Evolutionary conservation across 2,113 vertebrate species (phyloP), one percentile per base, ranked within the genome.

Genomic region (Penelope pileata): DNA sequence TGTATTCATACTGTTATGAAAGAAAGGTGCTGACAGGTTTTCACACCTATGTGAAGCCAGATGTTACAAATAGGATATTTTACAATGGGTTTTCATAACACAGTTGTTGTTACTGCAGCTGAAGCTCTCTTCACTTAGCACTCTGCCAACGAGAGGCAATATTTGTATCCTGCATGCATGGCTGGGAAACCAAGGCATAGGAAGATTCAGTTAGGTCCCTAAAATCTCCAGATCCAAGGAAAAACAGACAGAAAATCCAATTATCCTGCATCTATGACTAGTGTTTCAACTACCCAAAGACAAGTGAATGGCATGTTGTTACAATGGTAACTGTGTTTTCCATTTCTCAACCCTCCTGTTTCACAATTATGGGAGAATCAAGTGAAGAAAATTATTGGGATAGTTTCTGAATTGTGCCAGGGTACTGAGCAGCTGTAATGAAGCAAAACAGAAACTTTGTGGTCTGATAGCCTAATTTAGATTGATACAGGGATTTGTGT

Each of bases 391-490:
- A 87, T 40, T 1, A 67, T 66, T 87, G 29, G 14, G 30, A 62
- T 90, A 47, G 21, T 83, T 86, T 83, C 67, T 68, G 47, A 90
- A 70, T 91, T 88, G 83, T 80, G 73, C 32, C 67, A 79, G 16
- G 14, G 36, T 62, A 45, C 30, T 60, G 74, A 75, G 70, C 64
- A 74, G 42, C 62, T 77, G 36, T 74, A 83, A 60, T 76, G 67
- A 70, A 88, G 60, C 26, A 79, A 95, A 89, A 29, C 36, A 91
- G 94, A 79, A 78, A 85, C 53, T 83, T 92, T 79, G 72, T 90
- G 42, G 60, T 80, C 69, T 70, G 78, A 73, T 34, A 83, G 82
- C 58, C 63, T 95, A 94, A 96, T 97, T 97, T 94, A 96, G 95
- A 95, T 85, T 89, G 91, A 86, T 94, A 96, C 16, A 78, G 36